Base-by-base conservation (phyloP, 2,888 invertebrate species). In the Cataglyphis altisquamis region DNA sequence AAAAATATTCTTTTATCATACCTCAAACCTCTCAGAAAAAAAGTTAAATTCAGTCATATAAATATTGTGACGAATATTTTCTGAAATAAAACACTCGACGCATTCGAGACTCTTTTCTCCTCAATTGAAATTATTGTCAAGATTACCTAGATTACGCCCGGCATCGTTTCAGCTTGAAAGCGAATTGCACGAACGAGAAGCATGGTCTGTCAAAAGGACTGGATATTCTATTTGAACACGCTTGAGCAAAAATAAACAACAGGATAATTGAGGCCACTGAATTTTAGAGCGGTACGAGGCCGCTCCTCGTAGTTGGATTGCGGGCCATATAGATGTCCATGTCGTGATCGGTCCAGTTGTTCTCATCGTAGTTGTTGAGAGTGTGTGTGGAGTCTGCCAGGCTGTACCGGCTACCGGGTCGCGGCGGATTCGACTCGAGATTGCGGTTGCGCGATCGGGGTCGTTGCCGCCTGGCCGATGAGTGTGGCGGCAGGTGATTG, bases 261-360 rank as follows among this genome's bases (percentile, higher is more conserved):
- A 67, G 18, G 67, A 80, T 48, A 64, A 67, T 64, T 39, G n/a
- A 25, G 41, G 21, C 52, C 18, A 29, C 41, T 15, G 12, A 67
- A 77, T 86, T 70, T 92, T 93, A 98, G 96, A 98, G 97, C 88
- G 98, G 98, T 94, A 98, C 98, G 93, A 98, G 95, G 88, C 98
- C 98, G 94, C 97, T 97, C 92, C 98, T 96, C 82, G 98, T 97
- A 70, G 98, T 98, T 86, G 98, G 98, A 95, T 98, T 98, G 93
- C 98, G 96, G 84, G 98, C 97, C 97, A 98, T 98, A 95, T 98
- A 98, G 93, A 98, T 98, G 92, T 98, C 98, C 97, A 98, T 98
- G 94, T 98, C 98, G 95, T 98, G 98, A 95, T 98, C 98, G 91
- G 98, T 98, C 98, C 98, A 98, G 95, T 97, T 97, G 94, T 98